Evolutionary conservation across 2,888 invertebrate species (phyloP).

Genomic region (Lacanobia oleracea): DNA sequence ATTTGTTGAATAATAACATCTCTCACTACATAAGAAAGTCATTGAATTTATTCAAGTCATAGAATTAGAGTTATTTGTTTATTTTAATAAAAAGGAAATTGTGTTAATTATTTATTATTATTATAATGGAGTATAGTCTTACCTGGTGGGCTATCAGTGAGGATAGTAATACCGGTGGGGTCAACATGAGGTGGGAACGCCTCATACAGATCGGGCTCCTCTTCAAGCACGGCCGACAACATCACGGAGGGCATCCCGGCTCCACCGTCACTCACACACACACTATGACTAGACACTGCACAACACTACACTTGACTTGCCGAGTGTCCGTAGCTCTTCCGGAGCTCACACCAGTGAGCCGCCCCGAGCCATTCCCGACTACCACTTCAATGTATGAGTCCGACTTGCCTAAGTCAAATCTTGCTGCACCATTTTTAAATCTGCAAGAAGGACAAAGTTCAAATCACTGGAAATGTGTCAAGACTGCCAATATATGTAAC

Average conservation of each 20-base stretch:
- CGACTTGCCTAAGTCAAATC: conserved; percentile 88
- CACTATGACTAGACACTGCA: conserved; percentile 86
- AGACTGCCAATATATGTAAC: conserved; percentile 73
- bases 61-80: not conserved
- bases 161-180: conserved; percentile 93
- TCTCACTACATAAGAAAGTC: not conserved
- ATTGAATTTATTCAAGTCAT: not conserved
- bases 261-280: conserved; percentile 78
- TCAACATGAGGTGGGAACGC: conserved; percentile 96
- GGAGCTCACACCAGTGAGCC: conserved; percentile 84
- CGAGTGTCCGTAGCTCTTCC: conserved; percentile 77
- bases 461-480: conserved; percentile 76
- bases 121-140: conserved; percentile 49
- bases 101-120: not conserved
- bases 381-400: conserved; percentile 74
- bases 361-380: conserved; percentile 81
- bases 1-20: conserved; percentile 17
- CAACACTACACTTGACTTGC: conserved; percentile 84
- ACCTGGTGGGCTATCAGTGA: conserved; percentile 92
- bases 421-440: conserved; percentile 91
- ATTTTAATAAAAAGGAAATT: not conserved
- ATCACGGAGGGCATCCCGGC: conserved; percentile 92
- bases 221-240: conserved; percentile 94
- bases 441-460: conserved; percentile 81
- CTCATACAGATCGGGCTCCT: conserved; percentile 94